phyloP scores from a whole-genome alignment of 2,888 invertebrate species.

The Mesoligia furuncula region DNA sequence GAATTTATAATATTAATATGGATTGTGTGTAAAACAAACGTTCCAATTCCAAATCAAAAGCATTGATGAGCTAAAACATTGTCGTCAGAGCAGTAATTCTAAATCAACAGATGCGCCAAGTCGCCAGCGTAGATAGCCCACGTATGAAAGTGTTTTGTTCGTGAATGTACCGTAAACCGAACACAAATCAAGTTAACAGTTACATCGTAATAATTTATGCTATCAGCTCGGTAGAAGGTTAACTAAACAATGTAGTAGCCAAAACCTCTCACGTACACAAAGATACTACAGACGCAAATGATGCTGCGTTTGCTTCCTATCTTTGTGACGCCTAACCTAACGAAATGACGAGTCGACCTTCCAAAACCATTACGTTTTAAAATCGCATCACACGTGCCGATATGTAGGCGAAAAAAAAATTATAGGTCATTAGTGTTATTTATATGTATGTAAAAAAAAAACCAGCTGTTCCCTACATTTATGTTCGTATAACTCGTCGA shows the following conservation, averaged over 20 bases:
- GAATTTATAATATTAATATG: too few relatives aligned
- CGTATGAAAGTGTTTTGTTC: slow-evolving; percentile 27
- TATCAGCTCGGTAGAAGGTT: slow-evolving; percentile 37
- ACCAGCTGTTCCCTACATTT: too few relatives aligned
- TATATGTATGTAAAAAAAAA: neutral
- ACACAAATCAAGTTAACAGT: slow-evolving; percentile 33
- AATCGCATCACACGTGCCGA: slow-evolving; percentile 44
- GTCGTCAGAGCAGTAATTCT: neutral
- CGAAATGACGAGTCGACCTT: slow-evolving; percentile 62
- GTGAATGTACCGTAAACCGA: slow-evolving; percentile 25
- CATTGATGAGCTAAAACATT: neutral
- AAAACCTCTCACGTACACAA: slow-evolving; percentile 42
- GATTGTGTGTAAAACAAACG: neutral
- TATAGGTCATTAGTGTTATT: slow-evolving; percentile 23
- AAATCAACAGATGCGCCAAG: neutral
- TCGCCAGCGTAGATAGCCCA: slow-evolving; percentile 1
- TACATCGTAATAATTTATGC: slow-evolving; percentile 35
- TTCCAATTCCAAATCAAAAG: neutral
- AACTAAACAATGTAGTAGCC: slow-evolving; percentile 46
- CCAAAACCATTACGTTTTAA: slow-evolving; percentile 44
- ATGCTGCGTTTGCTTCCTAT: slow-evolving; percentile 57
- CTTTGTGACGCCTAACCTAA: slow-evolving; percentile 62
- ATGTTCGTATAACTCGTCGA: too few relatives aligned
- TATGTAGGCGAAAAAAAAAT: slow-evolving; percentile 25
- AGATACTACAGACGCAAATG: slow-evolving; percentile 26